These are phyloP conservation scores for Beris chalybata DNA, from an alignment of 2,888 invertebrate genomes.

Conservation along the genomic window DNA sequence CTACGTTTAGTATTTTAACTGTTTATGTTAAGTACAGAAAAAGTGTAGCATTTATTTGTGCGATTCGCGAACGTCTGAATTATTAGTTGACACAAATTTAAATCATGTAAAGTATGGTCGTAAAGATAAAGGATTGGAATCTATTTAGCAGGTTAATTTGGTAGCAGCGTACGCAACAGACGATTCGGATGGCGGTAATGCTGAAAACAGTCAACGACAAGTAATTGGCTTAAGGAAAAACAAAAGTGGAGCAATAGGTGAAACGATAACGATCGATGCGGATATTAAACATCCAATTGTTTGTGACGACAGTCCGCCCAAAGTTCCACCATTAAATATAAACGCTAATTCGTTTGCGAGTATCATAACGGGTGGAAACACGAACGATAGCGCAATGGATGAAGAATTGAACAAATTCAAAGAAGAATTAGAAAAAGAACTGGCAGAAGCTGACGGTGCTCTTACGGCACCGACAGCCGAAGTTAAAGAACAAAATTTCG, in stretches of 20 bases:
- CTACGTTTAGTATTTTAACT: slow-evolving; percentile 3
- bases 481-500: slow-evolving; percentile 43
- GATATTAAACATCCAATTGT: neutral
- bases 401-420: slow-evolving; percentile 40
- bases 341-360: slow-evolving; percentile 37
- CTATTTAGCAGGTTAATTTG: slow-evolving; percentile 22
- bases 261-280: neutral
- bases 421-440: slow-evolving; percentile 37
- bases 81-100: neutral
- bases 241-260: neutral
- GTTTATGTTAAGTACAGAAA: slow-evolving; percentile 3
- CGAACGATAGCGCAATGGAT: slow-evolving; percentile 30
- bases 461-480: neutral
- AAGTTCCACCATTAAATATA: slow-evolving; percentile 2
- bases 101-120: neutral
- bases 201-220: neutral
- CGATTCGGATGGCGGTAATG: slow-evolving; percentile 34
- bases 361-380: slow-evolving; percentile 40
- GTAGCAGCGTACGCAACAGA: slow-evolving; percentile 38
- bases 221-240: neutral
- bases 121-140: neutral
- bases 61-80: slow-evolving; percentile 32
- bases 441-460: neutral
- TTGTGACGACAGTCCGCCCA: slow-evolving; percentile 5
- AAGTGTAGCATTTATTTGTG: neutral